phyloP scores from a whole-genome alignment of 2,797 vertebrate species.

The Hapalemur alaotrensis region DNA sequence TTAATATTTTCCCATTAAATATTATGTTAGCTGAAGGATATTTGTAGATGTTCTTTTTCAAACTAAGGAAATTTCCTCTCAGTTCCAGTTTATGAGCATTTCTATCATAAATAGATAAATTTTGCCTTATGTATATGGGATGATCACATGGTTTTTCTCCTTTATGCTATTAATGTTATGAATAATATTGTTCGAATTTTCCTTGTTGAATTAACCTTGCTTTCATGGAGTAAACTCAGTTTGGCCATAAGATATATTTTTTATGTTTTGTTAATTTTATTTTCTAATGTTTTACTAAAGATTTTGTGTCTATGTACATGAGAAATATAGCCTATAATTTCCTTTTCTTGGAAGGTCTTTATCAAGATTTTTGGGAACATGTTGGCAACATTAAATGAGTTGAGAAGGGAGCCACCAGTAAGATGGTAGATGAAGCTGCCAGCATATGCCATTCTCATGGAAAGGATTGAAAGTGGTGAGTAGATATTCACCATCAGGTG shows the following conservation, averaged over 20 bases:
- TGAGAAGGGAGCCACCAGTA: too few relatives aligned
- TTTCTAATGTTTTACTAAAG: background rate
- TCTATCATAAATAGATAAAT: background rate
- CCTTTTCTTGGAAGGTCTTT: background rate
- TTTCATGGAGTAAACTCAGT: background rate
- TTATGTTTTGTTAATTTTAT: background rate
- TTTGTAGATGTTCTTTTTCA: background rate
- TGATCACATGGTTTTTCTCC: too few relatives aligned
- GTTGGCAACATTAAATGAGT: too few relatives aligned
- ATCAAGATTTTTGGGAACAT: background rate
- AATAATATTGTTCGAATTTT: background rate
- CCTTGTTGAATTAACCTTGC: background rate
- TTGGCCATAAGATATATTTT: background rate
- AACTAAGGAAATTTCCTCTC: background rate
- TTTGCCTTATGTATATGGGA: background rate
- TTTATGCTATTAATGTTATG: background rate
- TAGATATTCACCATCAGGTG: too few relatives aligned
- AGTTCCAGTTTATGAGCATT: background rate
- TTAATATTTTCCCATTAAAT: background rate
- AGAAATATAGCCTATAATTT: background rate
- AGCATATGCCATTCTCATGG: too few relatives aligned
- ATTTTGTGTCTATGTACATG: background rate
- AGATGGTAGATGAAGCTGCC: too few relatives aligned
- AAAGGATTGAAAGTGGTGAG: too few relatives aligned
- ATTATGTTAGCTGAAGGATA: background rate